Base-by-base conservation (phyloP, 2,797 vertebrate genomes). In the Labroides dimidiatus region DNA sequence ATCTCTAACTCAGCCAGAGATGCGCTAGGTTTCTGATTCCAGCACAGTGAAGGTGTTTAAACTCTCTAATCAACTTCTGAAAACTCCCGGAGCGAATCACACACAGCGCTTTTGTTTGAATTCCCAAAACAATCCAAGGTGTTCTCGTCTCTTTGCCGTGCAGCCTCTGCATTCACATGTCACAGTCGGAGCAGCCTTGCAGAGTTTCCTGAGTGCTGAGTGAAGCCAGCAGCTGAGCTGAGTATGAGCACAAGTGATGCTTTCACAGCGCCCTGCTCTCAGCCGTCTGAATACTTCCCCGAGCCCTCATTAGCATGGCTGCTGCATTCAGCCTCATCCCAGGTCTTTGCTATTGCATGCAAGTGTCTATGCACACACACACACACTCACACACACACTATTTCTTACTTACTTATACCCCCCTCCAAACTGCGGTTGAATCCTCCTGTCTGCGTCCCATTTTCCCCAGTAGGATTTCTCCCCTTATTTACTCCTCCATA, bases 241-340 rank as follows among this genome's bases (percentile, higher is more conserved):
- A 91, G 90, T 80, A 84, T 55, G 82, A 91, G 91, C 92, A 94
- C 94, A 94, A 94, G 92, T 84, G 91, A 87, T 86, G 93, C 93
- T 94, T 94, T 94, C 91, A 94, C 88, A 88, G 91, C 59, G 72
- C 84, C 72, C 88, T 86, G 84, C 86, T 82, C 83, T 79, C 82
- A 87, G 86, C 87, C 76, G 75, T 87, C 91, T 87, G 84, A 89
- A 91, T 83, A 87, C 89, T 85, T 91, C 84, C 88, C 87, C 80
- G 30, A 89, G 89, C 84, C 83, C 91, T 93, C 90, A 95, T 95
- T 93, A 91, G 90, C 92, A 94, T 93, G 91, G 93, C 82, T 87
- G 82, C 87, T 91, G 90, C 92, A 87, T 92, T 88, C 82, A 81
- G 79, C 86, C 84, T 91, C 86, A 91, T 86, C 85, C 77, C 84